Base-by-base conservation (phyloP, 2,797 vertebrate species). In the Melanotaenia boesemani region DNA sequence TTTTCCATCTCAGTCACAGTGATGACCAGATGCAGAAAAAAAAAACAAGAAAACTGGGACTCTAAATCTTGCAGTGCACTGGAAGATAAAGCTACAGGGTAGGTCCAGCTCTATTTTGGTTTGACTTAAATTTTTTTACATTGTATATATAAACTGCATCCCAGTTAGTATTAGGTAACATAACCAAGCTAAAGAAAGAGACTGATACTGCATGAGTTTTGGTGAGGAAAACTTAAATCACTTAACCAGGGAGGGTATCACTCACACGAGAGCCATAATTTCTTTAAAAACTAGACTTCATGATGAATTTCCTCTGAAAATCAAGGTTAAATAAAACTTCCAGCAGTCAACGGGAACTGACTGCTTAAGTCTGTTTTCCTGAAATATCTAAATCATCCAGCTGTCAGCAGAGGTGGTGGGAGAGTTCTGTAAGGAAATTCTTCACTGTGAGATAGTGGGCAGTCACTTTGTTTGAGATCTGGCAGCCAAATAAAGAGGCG, bases 361-460 rank as follows among this genome's bases (percentile, higher is more conserved):
- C 70, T 0, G 1, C 62, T 55, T 46, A 58, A 72, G 61, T 68
- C 63, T 61, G 72, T 83, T 77, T 88, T 87, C 78, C 79, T 77
- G 28, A 83, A 67, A 76, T 63, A 48, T 88, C 81, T 86, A 74
- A 89, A 86, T 90, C 77, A 64, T 36, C 20, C 39, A 0, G 3
- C 22, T 78, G 83, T 86, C 83, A 50, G 65, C 58, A 28, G 80
- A 81, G 69, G 60, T 62, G 70, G 62, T 84, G 74, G 80, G 32
- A 84, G 83, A 20, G 32, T 77, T 75, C 63, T 37, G 77, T 68
- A 54, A 86, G 85, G 81, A 90, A 88, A 88, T 83, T 86, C 80
- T 80, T 87, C 41, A 3, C 71, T 70, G 74, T 15, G 24, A 67
- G 69, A 76, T 59, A 80, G 59, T 85, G 89, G 83, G 86, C 82